phyloP scores from a whole-genome alignment of 2,888 invertebrate genomes.

The Archaeoteleia sp. region DNA sequence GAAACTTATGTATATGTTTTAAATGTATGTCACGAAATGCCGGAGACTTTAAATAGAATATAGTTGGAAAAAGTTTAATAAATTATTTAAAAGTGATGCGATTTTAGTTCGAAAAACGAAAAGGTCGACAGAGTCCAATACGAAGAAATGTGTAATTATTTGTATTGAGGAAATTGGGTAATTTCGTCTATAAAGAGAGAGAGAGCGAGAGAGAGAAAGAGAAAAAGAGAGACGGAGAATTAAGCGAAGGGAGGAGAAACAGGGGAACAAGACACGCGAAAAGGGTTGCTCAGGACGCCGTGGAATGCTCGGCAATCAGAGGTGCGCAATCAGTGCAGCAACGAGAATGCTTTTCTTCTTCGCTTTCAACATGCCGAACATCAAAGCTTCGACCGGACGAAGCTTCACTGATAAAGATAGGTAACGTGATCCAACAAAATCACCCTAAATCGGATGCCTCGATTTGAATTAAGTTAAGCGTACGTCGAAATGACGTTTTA shows the following conservation, averaged over 20 bases:
- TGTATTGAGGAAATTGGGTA: constrained; percentile 48
- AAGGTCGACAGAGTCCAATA: constrained; percentile 16
- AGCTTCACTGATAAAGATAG: constrained; percentile 35
- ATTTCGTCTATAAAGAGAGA: constrained; percentile 27
- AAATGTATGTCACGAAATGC: no score
- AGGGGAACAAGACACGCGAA: constrained; percentile 41
- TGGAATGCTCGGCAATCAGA: constrained; percentile 62
- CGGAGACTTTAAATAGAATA: no score
- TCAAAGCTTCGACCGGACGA: constrained; percentile 26
- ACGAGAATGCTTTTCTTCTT: constrained; percentile 42
- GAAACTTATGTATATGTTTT: no score
- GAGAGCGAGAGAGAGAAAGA: constrained; percentile 1
- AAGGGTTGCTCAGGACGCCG: constrained; percentile 54
- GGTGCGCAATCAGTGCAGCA: constrained; percentile 58
- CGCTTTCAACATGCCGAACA: constrained; percentile 35
- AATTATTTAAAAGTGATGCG: constrained; percentile 27
- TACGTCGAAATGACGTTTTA: background rate
- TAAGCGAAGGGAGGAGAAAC: constrained; percentile 20
- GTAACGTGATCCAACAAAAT: constrained; percentile 29
- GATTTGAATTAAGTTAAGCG: constrained; percentile 12
- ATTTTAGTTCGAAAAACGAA: constrained; percentile 26
- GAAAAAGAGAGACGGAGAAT: constrained; percentile 1
- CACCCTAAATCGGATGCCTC: constrained; percentile 20
- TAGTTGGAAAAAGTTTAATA: constrained; percentile 1
- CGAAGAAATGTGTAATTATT: constrained; percentile 46